Evolutionary conservation across 1,140 invertebrate species (phyloP).

Genomic region (Bombus impatiens): DNA sequence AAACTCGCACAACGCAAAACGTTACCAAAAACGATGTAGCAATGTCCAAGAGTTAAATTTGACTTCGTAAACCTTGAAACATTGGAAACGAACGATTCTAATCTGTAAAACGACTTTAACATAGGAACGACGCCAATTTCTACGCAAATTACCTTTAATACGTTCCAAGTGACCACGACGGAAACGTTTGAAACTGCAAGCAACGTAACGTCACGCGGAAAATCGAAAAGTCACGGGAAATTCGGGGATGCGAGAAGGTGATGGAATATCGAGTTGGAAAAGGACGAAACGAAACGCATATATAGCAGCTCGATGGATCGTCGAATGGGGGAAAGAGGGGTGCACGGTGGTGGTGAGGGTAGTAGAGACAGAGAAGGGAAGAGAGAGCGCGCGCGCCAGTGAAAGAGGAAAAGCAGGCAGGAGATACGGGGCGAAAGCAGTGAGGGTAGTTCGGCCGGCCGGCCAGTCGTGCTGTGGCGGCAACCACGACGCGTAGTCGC

Average conservation of each 20-base stretch:
- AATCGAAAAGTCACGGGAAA: constrained; percentile 13
- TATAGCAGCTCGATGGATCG: constrained; percentile 25
- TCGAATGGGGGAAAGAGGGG: constrained; percentile 8
- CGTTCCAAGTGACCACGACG: not conserved
- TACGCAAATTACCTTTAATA: not conserved
- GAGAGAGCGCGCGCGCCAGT: constrained; percentile 37
- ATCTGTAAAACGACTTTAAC: not conserved
- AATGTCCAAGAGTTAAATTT: not conserved
- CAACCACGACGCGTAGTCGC: constrained; percentile 59
- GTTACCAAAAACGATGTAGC: not conserved
- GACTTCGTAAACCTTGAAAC: not conserved
- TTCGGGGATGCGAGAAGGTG: not conserved
- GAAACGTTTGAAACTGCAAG: not conserved
- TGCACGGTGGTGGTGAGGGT: constrained; percentile 11
- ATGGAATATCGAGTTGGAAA: constrained; percentile 27
- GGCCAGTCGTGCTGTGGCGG: constrained; percentile 77
- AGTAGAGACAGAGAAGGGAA: constrained; percentile 46
- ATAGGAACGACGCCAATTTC: not conserved
- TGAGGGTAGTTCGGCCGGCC: constrained; percentile 75
- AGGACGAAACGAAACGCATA: not conserved
- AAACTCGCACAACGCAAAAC: not conserved
- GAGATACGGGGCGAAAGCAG: constrained; percentile 43
- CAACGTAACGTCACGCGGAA: not conserved
- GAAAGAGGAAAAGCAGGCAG: constrained; percentile 42
- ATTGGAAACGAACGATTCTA: not conserved